Evolutionary conservation across 1,140 invertebrate species (phyloP), one percentile per base, ranked within the genome.

Genomic region (Habropoda laboriosa): DNA sequence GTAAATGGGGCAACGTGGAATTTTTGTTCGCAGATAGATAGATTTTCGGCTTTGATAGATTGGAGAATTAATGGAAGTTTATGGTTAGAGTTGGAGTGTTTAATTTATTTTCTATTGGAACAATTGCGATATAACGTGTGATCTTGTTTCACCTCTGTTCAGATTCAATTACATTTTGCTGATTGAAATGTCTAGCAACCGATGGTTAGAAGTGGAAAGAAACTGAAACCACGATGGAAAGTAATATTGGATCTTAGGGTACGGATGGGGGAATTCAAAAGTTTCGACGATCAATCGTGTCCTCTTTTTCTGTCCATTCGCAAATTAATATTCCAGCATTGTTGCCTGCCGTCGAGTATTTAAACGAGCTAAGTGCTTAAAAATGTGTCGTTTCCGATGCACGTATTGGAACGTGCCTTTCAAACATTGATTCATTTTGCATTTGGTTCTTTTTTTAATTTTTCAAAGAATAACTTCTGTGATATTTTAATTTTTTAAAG

Each of bases 221-320:
- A 42, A 42, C 13, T 67, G 8, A 55, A 55, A 66, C 27, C 3
- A 21, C 18, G 16, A 18, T 18, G 40, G 49, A 63, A 40, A 32
- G 47, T 45, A 35, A 68, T 55, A 30, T 45, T 55, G 38, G 16
- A 67, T 49, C 71, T 27, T 49, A 61, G 57, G 2, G 24, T n/a
- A 24, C 12, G 40, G 8, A n/a, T n/a, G n/a, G 16, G 45, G 40
- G 45, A 35, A 68, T 57, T 24, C 45, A 40, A 32, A 58, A 51
- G 45, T 74, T 64, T 64, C 21, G 5, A 38, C 35, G 63, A 35
- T 74, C 45, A 60, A 63, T 67, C 61, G 27, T n/a, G n/a, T 18
- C 40, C 21, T 10, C 21, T 27, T 57, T 51, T 64, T 40, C 57
- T 24, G 6, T 74, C 30, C 72, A 74, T 74, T 64, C 35, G 45